Percentiles rank a stretch among this genome's conserved stretches.
Conservation (phyloP, 2,888 invertebrate species). For the Cyrtodaria siliqua region DNA sequence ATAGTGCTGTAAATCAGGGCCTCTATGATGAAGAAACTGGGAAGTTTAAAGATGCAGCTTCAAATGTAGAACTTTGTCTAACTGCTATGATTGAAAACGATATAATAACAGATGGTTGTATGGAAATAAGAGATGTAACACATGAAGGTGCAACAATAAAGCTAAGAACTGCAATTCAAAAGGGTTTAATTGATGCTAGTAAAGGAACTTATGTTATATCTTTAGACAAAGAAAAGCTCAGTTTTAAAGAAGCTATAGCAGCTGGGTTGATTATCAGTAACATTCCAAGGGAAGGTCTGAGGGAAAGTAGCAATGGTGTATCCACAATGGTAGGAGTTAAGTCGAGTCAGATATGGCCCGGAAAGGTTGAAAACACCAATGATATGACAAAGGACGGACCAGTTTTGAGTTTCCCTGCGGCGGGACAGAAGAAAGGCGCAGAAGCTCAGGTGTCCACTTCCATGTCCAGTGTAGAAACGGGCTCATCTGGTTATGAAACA, state of each 20-base stretch:
- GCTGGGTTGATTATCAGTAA: slow-evolving; percentile 79
- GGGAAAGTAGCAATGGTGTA: slow-evolving; percentile 68
- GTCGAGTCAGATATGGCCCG: slow-evolving; percentile 35
- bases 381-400: slow-evolving; percentile 28
- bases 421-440: slow-evolving; percentile 21
- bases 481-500: slow-evolving; percentile 66
- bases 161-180: slow-evolving; percentile 89
- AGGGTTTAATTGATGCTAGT: slow-evolving; percentile 83
- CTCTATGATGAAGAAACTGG: slow-evolving; percentile 85
- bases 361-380: slow-evolving; percentile 23
- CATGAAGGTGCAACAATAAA: slow-evolving; percentile 87
- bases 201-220: slow-evolving; percentile 74
- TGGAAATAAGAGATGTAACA: slow-evolving; percentile 75
- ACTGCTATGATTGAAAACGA: slow-evolving; percentile 83
- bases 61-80: slow-evolving; percentile 81
- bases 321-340: slow-evolving; percentile 30
- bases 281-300: slow-evolving; percentile 77
- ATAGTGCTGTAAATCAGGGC: slow-evolving; percentile 83
- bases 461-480: slow-evolving; percentile 59
- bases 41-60: slow-evolving; percentile 80
- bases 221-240: slow-evolving; percentile 65
- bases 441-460: slow-evolving; percentile 50
- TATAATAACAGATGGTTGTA: slow-evolving; percentile 77
- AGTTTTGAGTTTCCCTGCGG: slow-evolving; percentile 8
- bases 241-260: slow-evolving; percentile 77